A percentile compares a stretch with the other conserved stretches of the same genome.
Evolutionary conservation across 2,797 vertebrate genomes (phyloP).

Genomic region (Psittacula derbiana): DNA sequence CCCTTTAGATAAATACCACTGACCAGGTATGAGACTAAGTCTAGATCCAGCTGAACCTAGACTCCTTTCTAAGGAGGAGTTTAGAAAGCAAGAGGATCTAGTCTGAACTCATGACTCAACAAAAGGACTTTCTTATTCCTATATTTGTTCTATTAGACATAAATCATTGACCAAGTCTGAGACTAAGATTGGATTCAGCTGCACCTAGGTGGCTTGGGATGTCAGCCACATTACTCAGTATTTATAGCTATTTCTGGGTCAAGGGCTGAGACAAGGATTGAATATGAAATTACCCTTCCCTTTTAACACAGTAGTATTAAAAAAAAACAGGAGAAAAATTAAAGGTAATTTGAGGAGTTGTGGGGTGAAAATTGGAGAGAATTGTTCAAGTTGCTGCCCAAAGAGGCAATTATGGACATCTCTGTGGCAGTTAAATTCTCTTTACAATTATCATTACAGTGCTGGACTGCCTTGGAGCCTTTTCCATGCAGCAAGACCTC

Average conservation of each 20-base stretch:
- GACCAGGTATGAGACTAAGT: too few relatives aligned
- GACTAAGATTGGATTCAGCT: too few relatives aligned
- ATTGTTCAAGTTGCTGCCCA: background rate
- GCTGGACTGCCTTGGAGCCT: background rate
- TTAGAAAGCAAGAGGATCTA: too few relatives aligned
- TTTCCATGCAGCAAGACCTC: background rate
- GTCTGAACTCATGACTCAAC: too few relatives aligned
- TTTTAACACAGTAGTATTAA: background rate
- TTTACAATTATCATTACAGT: background rate
- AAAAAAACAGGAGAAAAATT: background rate
- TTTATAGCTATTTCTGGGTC: constrained; percentile 25
- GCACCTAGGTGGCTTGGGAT: background rate
- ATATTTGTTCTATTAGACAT: too few relatives aligned
- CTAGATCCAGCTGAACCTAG: too few relatives aligned
- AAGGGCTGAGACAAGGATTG: background rate
- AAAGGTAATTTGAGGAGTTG: constrained; percentile 21
- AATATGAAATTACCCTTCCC: background rate
- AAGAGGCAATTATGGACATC: background rate
- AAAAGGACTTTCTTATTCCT: too few relatives aligned
- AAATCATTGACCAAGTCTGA: too few relatives aligned
- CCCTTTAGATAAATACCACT: too few relatives aligned
- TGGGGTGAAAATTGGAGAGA: background rate
- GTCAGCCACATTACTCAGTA: background rate
- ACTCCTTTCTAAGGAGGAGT: too few relatives aligned
- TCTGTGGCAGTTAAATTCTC: background rate